Evolutionary conservation across 2,797 vertebrate genomes (phyloP), one percentile per base, ranked within the genome.

Genomic region (Enteromius treurensis): DNA sequence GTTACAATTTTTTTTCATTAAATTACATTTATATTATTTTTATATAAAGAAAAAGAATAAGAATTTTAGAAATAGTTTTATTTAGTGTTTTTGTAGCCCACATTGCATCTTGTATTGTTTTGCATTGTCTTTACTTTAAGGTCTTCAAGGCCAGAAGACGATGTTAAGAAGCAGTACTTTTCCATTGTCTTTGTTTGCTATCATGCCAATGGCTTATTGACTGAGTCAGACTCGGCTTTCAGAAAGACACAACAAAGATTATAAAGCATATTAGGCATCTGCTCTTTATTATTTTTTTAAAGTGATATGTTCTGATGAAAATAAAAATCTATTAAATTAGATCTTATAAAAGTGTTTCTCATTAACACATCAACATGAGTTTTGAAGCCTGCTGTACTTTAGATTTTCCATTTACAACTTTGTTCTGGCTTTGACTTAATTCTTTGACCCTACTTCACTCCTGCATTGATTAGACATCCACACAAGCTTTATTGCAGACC

Each of bases 321-420:
- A 7, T 17, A 53, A 13, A 75, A 55, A 74, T 74, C 19, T 14
- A 53, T 6, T n/a, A 34, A 19, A 17, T 14, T 34, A 3, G 49
- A n/a, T 74, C 19, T 74, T 34, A 74, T 11, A 74, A 45, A 21
- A 21, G 23, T 32, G 17, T 32, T 32, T n/a, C 0, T 3, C 4
- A 47, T 14, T 5, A 58, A 62, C 32, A 64, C 1, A 0, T 49
- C 26, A 49, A n/a, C 40, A n/a, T 1, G 26, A 62, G 26, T 19
- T 55, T 55, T 49, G 23, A 64, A 32, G 29, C 34, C 64, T 19
- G 70, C 55, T 68, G 55, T 69, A 68, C 76, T 80, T 75, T 58
- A 67, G 47, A 84, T 73, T 62, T 62, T 62, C 8, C 7, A 64
- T 64, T 64, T 17, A 73, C 60, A 17, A 32, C 26, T 64, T 29